Conservation (phyloP, 2,888 invertebrate genomes). For the Diarsia dahlii region DNA sequence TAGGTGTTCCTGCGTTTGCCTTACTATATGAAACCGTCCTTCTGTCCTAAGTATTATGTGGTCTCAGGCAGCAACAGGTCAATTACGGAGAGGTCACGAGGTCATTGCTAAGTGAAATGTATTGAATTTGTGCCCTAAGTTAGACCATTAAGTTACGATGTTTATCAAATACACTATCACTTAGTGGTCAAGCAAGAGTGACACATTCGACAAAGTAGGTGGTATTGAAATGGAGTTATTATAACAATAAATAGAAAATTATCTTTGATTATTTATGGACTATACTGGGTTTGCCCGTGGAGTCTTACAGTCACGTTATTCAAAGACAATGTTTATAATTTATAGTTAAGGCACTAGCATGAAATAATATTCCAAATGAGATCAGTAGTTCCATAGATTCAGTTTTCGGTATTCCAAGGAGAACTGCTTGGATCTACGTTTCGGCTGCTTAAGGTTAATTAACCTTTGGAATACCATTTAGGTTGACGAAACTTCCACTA, state of each 20-base stretch:
- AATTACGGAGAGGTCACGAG: conserved; percentile 41
- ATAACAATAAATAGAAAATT: not conserved
- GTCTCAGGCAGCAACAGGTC: conserved; percentile 54
- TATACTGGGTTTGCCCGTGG: not conserved
- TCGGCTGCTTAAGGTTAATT: too few species aligned
- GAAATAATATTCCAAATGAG: too few species aligned
- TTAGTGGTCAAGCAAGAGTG: conserved; percentile 1
- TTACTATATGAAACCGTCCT: not conserved
- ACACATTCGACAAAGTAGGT: not conserved
- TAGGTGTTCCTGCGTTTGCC: not conserved
- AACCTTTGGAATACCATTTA: too few species aligned
- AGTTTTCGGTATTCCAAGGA: too few species aligned
- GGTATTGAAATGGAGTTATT: conserved; percentile 2
- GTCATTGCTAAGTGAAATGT: conserved; percentile 54
- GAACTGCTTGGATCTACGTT: too few species aligned
- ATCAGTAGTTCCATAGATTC: too few species aligned
- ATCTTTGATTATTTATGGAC: not conserved
- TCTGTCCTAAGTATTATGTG: not conserved
- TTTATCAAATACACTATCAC: conserved; percentile 11
- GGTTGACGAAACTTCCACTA: too few species aligned
- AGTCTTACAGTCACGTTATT: not conserved
- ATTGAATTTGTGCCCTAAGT: conserved; percentile 52
- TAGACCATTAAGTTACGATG: conserved; percentile 7
- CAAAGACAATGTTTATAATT: too few species aligned
- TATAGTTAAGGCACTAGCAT: too few species aligned